Conservation (phyloP, 2,797 vertebrate species). For the Peromyscus attwateri region DNA sequence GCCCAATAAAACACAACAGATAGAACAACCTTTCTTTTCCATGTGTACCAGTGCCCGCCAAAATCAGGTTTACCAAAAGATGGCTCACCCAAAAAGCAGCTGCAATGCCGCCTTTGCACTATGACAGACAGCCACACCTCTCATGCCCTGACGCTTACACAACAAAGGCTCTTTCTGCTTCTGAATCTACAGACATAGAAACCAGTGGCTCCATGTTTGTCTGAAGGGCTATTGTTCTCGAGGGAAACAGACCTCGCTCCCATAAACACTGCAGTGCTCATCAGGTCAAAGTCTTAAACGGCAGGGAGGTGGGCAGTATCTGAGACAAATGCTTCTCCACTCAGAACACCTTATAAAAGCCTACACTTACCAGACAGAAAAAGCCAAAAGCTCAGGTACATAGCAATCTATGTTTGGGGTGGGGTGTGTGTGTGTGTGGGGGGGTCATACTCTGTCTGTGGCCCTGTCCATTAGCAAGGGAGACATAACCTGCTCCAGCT, state of each 20-base stretch:
- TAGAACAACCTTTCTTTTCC: background rate
- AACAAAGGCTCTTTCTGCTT: conserved; percentile 7
- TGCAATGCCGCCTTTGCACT: background rate
- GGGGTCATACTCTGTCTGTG: background rate
- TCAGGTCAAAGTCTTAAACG: background rate
- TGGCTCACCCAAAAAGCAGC: background rate
- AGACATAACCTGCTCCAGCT: background rate
- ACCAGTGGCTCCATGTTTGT: background rate
- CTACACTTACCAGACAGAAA: background rate
- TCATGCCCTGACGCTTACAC: background rate
- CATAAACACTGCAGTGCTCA: background rate
- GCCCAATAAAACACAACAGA: background rate
- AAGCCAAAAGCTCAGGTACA: background rate
- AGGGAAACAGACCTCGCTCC: background rate
- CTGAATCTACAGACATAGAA: background rate
- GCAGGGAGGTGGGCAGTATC: background rate
- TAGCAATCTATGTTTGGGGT: background rate
- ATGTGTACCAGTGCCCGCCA: background rate
- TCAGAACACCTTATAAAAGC: background rate
- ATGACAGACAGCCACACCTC: conserved; percentile 1
- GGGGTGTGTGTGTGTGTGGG: too few relatives aligned
- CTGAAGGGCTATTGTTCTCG: background rate
- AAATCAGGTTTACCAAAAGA: background rate
- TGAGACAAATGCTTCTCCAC: conserved; percentile 27
- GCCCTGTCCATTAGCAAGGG: background rate